Evolutionary conservation across 2,888 invertebrate genomes (phyloP), one percentile per base, ranked within the genome.

Genomic region (Steinernema scapterisci): DNA sequence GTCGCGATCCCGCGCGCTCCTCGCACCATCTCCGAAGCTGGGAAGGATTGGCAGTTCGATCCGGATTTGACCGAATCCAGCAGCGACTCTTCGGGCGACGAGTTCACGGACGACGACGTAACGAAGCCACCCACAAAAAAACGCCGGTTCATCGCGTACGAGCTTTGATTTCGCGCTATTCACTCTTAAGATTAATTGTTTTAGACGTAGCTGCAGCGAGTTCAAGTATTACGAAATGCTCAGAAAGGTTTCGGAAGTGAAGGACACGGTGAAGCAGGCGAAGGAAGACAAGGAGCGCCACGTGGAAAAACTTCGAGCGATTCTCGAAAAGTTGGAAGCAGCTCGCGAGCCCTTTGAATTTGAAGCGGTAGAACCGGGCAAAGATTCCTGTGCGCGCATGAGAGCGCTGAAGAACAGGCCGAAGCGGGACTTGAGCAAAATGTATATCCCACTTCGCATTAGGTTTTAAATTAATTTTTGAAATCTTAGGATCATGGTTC

Each of bases 51-150:
- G 63, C 63, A 31, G 38, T 38, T 31, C 19, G 31, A 63, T n/a
- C 63, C 63, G 38, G 63, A 63, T n/a, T 27, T 63, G 7, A 63
- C 63, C 9, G 63, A 63, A 16, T 27, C 27, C 16, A 63, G 63
- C 38, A 2, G 63, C 25, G 63, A 63, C 13, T 63, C 63, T 7
- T 63, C 63, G 16, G 63, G 63, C 6, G 63, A 63, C 27, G 63
- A 63, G 38, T 63, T 63, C 38, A 63, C 63, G 16, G 63, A 63
- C 16, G 63, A 63, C 31, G 63, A 63, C 27, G 31, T 38, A 27
- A 27, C 23, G 16, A 63, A 63, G 25, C 63, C 27, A 11, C 31
- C 63, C 11, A 38, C 63, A 1, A 63, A 63, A n/a, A 63, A 63
- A 13, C 27, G 63, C 16, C 63, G 63, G 9, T 63, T 27, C 31